Evolutionary conservation across 1,140 invertebrate species (phyloP), one percentile per base, ranked within the genome.

Genomic region (Hermatobates lingyangjiaoensis): DNA sequence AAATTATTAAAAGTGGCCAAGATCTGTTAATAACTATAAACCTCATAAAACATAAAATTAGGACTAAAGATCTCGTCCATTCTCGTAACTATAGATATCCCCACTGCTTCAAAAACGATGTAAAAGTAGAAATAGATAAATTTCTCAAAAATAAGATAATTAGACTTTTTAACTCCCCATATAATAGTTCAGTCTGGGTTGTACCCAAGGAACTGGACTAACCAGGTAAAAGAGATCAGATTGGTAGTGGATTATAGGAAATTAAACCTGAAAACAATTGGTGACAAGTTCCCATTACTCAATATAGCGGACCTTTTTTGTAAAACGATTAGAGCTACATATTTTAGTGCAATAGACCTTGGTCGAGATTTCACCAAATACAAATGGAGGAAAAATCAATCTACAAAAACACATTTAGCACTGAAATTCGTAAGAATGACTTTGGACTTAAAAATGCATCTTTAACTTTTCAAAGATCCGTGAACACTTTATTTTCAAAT

Each of bases 281-380:
- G 15, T 7, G 46, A 54, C 15, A 21, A 28, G 18, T 54, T 44
- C 47, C 52, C 52, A 18, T n/a, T 54, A 1, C 52, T 40, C 1
- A 26, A 44, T 20, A 54, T 54, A 3, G 24, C 27, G n/a, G 27
- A 49, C 15, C 27, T 50, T 7, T 21, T 54, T 1, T 46, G 45
- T 27, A 20, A 28, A 20, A 14, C 44, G 24, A 25, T 30, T 15
- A 27, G 23, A 42, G 20, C 21, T 2, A 14, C 18, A 42, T 60
- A 57, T 48, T 62, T 61, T 34, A 34, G 54, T 1, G 51, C 52
- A 3, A 18, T 61, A 1, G 60, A 61, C 38, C 25, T 61, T 1
- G 45, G 0, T 20, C 20, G 0, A 58, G 58, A 2, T 61, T 54
- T 40, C 64, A 62, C 54, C 69, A 74, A 54, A 54, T 61, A 7